Percentiles rank a stretch among this genome's conserved stretches.
Evolutionary conservation across 2,113 vertebrate genomes (phyloP).

Genomic region (Excalfactoria chinensis): DNA sequence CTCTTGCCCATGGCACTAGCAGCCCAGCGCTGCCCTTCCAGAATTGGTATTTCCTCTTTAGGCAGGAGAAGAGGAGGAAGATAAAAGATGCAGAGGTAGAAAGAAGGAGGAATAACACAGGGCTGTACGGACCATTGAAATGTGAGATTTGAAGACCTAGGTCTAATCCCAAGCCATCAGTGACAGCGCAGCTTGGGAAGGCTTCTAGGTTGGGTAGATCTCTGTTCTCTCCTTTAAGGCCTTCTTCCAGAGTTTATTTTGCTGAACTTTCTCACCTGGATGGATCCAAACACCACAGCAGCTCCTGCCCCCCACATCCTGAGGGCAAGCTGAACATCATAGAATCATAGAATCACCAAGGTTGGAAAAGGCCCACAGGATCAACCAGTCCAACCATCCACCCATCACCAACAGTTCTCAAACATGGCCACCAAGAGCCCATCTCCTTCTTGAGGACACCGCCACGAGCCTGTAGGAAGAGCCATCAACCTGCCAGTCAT

Average conservation of each 20-base stretch:
- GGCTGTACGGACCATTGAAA: neutral
- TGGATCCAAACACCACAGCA: neutral
- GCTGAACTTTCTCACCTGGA: neutral
- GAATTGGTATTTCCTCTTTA: neutral
- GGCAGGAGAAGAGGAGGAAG: neutral
- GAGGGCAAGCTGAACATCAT: neutral
- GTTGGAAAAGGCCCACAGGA: too few relatives aligned
- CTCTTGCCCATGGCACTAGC: too few relatives aligned
- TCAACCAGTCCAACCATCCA: too few relatives aligned
- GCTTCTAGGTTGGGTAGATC: neutral
- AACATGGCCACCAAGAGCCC: neutral
- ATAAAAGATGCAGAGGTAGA: neutral
- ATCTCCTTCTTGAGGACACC: neutral
- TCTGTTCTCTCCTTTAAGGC: neutral
- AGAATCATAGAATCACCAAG: too few relatives aligned
- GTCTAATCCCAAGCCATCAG: neutral
- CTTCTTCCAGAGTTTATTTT: neutral
- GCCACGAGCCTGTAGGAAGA: neutral
- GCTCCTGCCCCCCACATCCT: neutral
- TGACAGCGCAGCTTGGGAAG: neutral
- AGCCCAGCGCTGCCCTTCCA: fast-evolving
- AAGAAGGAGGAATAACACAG: neutral
- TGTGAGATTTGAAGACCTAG: neutral
- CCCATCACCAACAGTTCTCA: too few relatives aligned
- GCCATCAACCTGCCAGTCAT: fast-evolving